Percentiles rank a stretch among this genome's conserved stretches.
phyloP scores from a whole-genome alignment of 2,113 vertebrate species.

The Gadus chalcogrammus region DNA sequence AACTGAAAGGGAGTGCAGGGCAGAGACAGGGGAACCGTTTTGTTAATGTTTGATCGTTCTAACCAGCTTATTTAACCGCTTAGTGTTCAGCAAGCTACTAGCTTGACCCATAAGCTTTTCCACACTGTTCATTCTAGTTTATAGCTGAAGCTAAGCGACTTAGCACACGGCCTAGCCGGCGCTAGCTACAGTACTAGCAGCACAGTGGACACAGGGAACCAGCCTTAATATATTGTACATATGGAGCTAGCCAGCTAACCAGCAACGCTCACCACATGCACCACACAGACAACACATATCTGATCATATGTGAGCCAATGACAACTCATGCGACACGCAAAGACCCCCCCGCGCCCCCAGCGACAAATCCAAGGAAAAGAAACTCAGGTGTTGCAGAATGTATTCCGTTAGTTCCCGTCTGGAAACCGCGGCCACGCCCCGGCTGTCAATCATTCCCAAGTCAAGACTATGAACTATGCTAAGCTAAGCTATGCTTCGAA shows the following conservation, averaged over 20 bases:
- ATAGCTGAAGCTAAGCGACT: conserved; percentile 7
- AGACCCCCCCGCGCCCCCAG: conserved; percentile 56
- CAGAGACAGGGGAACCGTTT: conserved; percentile 62
- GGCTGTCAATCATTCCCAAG: conserved; percentile 54
- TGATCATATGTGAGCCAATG: conserved; percentile 52
- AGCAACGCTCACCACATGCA: conserved; percentile 20
- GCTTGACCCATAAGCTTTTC: conserved; percentile 81
- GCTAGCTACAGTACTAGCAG: conserved; percentile 17
- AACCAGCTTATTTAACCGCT: conserved; percentile 78
- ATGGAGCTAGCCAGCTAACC: conserved; percentile 45
- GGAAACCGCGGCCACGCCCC: conserved; percentile 82
- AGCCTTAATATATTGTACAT: conserved; percentile 21
- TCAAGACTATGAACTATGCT: background rate
- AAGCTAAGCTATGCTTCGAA: too few species aligned
- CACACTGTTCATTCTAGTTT: conserved; percentile 37
- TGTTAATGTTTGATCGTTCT: conserved; percentile 66
- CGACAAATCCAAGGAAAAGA: conserved; percentile 68
- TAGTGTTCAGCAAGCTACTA: conserved; percentile 76
- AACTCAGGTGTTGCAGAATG: conserved; percentile 96
- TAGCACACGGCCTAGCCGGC: background rate
- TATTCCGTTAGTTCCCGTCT: conserved; percentile 62
- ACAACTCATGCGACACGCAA: conserved; percentile 77
- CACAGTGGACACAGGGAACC: conserved; percentile 30
- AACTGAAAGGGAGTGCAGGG: background rate
- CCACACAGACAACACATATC: too few species aligned